phyloP scores from a whole-genome alignment of 2,797 vertebrate genomes.

The Sardinella longiceps region DNA sequence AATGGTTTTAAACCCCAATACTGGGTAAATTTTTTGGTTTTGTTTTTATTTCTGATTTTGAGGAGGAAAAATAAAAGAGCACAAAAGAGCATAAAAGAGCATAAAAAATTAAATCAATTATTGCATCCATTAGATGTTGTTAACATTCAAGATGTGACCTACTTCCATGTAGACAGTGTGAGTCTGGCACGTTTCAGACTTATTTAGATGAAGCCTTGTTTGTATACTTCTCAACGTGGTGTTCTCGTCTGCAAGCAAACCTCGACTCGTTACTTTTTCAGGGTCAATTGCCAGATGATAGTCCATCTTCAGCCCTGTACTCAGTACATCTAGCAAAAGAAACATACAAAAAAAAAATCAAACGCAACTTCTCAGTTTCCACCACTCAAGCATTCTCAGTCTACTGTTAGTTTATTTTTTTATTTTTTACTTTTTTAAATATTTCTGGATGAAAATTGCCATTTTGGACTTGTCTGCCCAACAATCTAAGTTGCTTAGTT shows the following conservation, averaged over 20 bases:
- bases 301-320: conserved; percentile 62
- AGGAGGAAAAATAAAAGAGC: too few species aligned
- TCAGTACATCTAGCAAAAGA: conserved; percentile 38
- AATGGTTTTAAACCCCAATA: not conserved
- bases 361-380: too few species aligned
- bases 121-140: not conserved
- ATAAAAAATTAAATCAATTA: too few species aligned
- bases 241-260: conserved; percentile 57
- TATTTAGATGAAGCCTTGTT: conserved; percentile 32
- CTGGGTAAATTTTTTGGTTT: too few species aligned
- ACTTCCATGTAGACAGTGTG: conserved; percentile 71
- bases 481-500: too few species aligned
- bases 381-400: too few species aligned
- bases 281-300: conserved; percentile 73
- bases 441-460: too few species aligned
- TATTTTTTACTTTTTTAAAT: too few species aligned
- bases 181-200: conserved; percentile 53
- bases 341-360: not conserved
- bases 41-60: too few species aligned
- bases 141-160: conserved; percentile 35
- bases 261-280: conserved; percentile 63
- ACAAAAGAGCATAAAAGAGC: too few species aligned
- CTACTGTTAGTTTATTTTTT: too few species aligned
- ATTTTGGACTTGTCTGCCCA: too few species aligned
- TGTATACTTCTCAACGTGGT: conserved; percentile 44